Conservation (phyloP, 92 coral and sea anemone species). For the Siderastrea siderea region DNA sequence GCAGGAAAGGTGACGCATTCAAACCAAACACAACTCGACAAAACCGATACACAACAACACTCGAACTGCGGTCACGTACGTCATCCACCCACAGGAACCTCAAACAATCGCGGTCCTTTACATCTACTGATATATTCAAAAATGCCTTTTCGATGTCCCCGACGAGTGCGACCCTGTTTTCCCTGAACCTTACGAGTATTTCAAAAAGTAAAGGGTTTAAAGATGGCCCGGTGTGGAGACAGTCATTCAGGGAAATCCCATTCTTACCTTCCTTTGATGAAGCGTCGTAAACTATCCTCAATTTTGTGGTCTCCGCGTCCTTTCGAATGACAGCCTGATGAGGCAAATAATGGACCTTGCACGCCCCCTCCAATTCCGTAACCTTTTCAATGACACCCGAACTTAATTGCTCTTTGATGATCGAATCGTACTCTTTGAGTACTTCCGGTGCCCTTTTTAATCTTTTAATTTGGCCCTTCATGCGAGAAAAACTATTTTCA, state of each 20-base stretch:
- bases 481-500: constrained; percentile 13
- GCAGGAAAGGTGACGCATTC: constrained; percentile 61
- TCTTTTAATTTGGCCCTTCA: constrained; percentile 18
- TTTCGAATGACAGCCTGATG: constrained; percentile 57
- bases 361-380: constrained; percentile 32
- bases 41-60: constrained; percentile 46
- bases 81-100: constrained; percentile 69
- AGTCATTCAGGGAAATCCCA: constrained; percentile 59
- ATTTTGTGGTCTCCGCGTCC: constrained; percentile 58
- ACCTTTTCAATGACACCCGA: constrained; percentile 56
- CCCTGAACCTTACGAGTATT: constrained; percentile 46
- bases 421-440: constrained; percentile 41
- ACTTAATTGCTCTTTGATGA: constrained; percentile 43
- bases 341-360: constrained; percentile 37
- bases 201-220: constrained; percentile 32
- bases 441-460: constrained; percentile 35
- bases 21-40: background rate
- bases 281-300: constrained; percentile 55
- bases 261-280: constrained; percentile 30
- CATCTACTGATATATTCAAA: constrained; percentile 40
- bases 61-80: constrained; percentile 8
- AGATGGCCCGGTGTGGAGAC: constrained; percentile 57
- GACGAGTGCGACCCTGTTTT: constrained; percentile 40
- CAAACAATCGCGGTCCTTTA: constrained; percentile 45
- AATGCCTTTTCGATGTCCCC: constrained; percentile 68